Evolutionary conservation across 2,113 vertebrate species (phyloP).

Genomic region (Alethe diademata): DNA sequence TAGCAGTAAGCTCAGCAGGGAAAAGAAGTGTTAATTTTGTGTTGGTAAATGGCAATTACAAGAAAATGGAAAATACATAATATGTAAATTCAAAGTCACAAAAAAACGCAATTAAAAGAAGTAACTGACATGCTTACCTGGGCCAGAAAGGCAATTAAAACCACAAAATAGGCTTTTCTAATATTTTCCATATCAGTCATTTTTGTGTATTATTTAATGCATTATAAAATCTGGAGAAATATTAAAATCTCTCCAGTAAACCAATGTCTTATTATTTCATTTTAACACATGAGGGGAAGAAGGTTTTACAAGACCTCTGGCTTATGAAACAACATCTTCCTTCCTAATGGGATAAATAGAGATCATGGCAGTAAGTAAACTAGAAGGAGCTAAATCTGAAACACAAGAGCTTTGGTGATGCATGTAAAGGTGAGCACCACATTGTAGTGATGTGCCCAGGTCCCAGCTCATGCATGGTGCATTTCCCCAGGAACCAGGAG

Average conservation of each 20-base stretch:
- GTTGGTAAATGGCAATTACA: constrained; percentile 23
- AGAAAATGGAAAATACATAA: constrained; percentile 36
- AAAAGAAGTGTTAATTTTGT: constrained; percentile 4
- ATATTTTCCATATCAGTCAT: not conserved
- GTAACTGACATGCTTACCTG: not conserved
- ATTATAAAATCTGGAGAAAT: not conserved
- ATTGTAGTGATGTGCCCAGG: fast-evolving
- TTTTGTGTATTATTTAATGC: not conserved
- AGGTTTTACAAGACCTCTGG: not conserved
- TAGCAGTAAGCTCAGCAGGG: not conserved
- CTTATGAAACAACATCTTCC: not conserved
- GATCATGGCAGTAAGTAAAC: not conserved
- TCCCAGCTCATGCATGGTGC: not conserved
- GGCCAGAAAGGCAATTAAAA: not conserved
- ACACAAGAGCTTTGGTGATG: not conserved
- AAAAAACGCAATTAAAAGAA: constrained; percentile 14
- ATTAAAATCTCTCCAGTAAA: not conserved
- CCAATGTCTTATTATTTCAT: not conserved
- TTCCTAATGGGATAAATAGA: not conserved
- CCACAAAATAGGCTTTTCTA: not conserved
- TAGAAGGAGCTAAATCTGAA: not conserved
- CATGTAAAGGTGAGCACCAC: not conserved
- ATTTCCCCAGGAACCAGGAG: not conserved
- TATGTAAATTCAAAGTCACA: constrained; percentile 11
- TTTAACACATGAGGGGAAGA: not conserved